These are phyloP conservation scores for Mus caroli DNA, from an alignment of 2,797 vertebrate species.

Conservation along the genomic window DNA sequence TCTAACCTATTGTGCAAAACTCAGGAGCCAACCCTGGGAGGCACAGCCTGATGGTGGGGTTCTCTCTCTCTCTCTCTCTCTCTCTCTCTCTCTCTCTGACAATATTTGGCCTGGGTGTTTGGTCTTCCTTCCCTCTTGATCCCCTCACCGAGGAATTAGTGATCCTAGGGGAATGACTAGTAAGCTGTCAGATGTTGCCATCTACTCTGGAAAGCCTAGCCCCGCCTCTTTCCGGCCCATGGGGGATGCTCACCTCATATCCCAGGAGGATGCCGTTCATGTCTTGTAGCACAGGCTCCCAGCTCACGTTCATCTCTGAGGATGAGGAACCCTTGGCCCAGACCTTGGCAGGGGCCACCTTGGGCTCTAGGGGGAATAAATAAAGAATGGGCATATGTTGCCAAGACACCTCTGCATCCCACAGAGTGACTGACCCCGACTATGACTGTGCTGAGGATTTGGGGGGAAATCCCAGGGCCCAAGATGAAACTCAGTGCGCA, in stretches of 20 bases:
- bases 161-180: background rate
- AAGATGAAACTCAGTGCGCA: background rate
- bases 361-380: constrained; percentile 91
- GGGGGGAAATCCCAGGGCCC: background rate
- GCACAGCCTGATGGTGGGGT: background rate
- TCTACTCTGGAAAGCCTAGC: background rate
- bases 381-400: constrained; percentile 27
- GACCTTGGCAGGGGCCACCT: constrained; percentile 91
- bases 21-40: background rate
- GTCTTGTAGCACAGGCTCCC: constrained; percentile 93
- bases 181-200: background rate
- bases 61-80: background rate
- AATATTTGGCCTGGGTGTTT: background rate
- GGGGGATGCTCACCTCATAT: constrained; percentile 92
- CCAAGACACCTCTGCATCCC: background rate
- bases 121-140: background rate
- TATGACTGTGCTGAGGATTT: background rate
- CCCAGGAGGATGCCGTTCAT: constrained; percentile 94
- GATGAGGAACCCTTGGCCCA: constrained; percentile 93
- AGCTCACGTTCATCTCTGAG: constrained; percentile 96
- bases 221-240: background rate
- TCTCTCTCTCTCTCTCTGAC: background rate
- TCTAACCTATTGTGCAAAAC: background rate
- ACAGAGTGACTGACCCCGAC: background rate
- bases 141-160: background rate